Percentiles rank a stretch among this genome's conserved stretches.
Evolutionary conservation across 2,113 vertebrate species (phyloP).

Genomic region (Ictidomys tridecemlineatus): DNA sequence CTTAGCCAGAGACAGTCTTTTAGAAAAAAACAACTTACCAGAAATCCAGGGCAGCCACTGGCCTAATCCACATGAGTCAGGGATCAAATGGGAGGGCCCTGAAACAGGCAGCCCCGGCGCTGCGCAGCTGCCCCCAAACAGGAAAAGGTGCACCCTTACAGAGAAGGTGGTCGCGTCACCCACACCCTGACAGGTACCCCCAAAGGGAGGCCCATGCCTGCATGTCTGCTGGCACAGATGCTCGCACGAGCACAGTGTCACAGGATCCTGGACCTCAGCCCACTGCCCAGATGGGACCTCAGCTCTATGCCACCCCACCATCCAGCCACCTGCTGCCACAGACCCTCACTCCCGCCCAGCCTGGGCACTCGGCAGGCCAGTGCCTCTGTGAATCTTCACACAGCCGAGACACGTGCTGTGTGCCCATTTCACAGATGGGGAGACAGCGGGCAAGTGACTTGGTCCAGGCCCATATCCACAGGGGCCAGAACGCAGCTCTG

Average conservation of each 20-base stretch:
- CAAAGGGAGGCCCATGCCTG: too few relatives aligned
- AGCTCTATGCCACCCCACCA: fast-evolving
- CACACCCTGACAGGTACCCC: fast-evolving
- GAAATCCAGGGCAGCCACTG: neutral
- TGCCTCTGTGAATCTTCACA: fast-evolving
- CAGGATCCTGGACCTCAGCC: too few relatives aligned
- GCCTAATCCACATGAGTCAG: neutral
- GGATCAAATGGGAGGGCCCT: neutral
- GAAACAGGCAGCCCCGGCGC: neutral
- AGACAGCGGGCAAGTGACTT: neutral
- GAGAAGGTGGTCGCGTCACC: too few relatives aligned
- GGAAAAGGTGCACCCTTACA: neutral
- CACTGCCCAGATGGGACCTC: fast-evolving
- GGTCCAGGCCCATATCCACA: neutral
- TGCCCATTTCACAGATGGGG: neutral
- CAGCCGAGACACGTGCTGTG: too few relatives aligned
- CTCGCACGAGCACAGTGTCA: neutral
- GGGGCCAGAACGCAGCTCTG: neutral
- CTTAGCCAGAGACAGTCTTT: neutral
- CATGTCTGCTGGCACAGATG: neutral
- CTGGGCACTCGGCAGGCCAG: fast-evolving
- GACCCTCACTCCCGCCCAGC: fast-evolving
- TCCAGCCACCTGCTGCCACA: fast-evolving
- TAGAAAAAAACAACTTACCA: constrained; percentile 51
- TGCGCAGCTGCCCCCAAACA: neutral